Evolutionary conservation across 2,797 vertebrate genomes (phyloP).

Genomic region (Chromobotia macracanthus): DNA sequence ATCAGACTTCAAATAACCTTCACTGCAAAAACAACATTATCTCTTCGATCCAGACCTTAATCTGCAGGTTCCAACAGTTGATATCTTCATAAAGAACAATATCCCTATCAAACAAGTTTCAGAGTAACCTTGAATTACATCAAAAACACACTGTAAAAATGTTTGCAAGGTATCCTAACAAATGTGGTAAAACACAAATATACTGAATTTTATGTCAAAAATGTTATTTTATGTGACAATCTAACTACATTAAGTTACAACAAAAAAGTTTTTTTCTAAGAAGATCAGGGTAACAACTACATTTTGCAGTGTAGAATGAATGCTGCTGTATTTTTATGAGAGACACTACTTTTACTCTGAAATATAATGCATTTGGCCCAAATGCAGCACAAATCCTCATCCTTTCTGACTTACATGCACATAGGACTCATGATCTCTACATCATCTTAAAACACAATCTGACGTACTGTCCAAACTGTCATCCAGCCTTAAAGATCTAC

Average conservation of each 20-base stretch:
- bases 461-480: constrained; percentile 49
- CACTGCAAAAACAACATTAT: constrained; percentile 69
- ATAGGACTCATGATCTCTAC: constrained; percentile 60
- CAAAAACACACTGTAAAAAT: constrained; percentile 21
- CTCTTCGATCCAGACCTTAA: constrained; percentile 63
- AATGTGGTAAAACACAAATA: neutral
- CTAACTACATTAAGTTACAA: neutral
- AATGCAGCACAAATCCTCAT: constrained; percentile 45
- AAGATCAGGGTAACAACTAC: neutral
- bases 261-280: neutral
- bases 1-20: constrained; percentile 67
- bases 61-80: constrained; percentile 59
- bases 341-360: constrained; percentile 19
- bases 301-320: neutral
- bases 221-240: too few species aligned
- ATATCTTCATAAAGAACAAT: constrained; percentile 56
- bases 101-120: constrained; percentile 41
- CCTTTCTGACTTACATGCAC: constrained; percentile 63
- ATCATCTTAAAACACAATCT: constrained; percentile 62
- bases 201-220: neutral
- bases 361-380: constrained; percentile 61
- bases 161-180: constrained; percentile 4
- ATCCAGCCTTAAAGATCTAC: constrained; percentile 53
- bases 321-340: constrained; percentile 32
- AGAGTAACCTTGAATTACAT: constrained; percentile 60